Conservation (phyloP, 2,888 invertebrate species). For the Lepidonotus clava region DNA sequence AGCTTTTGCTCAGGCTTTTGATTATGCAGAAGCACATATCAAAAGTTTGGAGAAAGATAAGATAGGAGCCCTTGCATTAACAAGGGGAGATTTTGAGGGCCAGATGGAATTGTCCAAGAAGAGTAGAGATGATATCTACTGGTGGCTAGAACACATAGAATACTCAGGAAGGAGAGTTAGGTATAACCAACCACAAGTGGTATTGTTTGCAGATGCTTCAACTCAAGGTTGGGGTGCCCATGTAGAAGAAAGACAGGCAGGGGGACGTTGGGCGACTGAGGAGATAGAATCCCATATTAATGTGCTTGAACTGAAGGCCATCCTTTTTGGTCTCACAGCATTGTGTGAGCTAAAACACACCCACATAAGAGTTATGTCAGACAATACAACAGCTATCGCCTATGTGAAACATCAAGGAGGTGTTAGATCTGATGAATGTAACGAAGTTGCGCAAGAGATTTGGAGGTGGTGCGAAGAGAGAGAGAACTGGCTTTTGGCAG, state of each 20-base stretch:
- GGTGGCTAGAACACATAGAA: not conserved
- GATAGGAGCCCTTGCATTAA: not conserved
- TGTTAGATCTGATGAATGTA: not conserved
- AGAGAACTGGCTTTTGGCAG: not conserved
- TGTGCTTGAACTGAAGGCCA: not conserved
- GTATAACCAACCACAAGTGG: not conserved
- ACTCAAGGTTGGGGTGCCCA: not conserved
- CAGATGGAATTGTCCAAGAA: not conserved
- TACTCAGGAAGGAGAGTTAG: not conserved
- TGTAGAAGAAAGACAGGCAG: not conserved
- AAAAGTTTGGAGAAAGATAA: slow-evolving; percentile 42
- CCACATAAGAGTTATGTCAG: not conserved
- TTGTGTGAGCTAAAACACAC: not conserved
- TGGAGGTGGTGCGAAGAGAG: not conserved
- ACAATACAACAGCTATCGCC: not conserved
- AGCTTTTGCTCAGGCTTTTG: not conserved
- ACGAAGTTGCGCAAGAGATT: not conserved
- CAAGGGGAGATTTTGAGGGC: not conserved
- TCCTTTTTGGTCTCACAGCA: not conserved
- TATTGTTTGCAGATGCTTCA: not conserved
- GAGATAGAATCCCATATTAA: not conserved
- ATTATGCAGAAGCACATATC: slow-evolving; percentile 3
- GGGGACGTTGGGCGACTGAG: not conserved
- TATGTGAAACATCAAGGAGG: not conserved
- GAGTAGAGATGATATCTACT: not conserved